Base-by-base conservation (phyloP, 2,888 invertebrate genomes). In the Phrixothrix hirtus region DNA sequence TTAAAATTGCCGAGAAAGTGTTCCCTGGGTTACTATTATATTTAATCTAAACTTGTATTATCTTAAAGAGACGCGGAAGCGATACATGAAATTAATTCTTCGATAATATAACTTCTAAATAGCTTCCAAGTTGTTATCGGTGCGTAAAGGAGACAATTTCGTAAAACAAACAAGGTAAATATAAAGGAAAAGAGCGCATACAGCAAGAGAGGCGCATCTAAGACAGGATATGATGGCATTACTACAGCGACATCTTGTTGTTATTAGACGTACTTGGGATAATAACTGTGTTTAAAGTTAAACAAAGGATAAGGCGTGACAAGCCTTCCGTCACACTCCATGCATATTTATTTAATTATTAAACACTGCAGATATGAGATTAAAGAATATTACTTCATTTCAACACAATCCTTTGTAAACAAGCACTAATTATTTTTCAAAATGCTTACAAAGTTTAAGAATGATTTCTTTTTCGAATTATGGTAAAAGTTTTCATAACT, bases 221-320 rank as follows among this genome's bases (percentile, higher is more conserved):
- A 43, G 31, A 39, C 52, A 47, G 56, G 56, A 56, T 52, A 56
- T 56, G 56, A 52, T 48, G 48, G 35, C 52, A 47, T 51, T 41
- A 45, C 35, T 38, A 48, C 47, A 52, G 55, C 51, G 44, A 52
- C 52, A 56, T 52, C 56, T 48, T 50, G 53, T 56, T 50, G 48
- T 58, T 58, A 56, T 47, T 48, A 49, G 50, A 55, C 52, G 43
- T 39, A 56, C 56, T 47, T 50, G 44, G 45, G 49, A 45, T 53
- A 47, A 53, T 58, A 50, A 56, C 54, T 51, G 46, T 56, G 52
- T 56, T 59, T 56, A 50, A 55, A 46, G 43, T 54, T 56, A 47
- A 59, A 59, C 58, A 56, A 59, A 59, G 58, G 56, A 56, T 51
- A 49, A 51, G 56, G 58, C 53, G 58, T 56, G 55, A 50, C 58